phyloP scores from a whole-genome alignment of 2,888 invertebrate genomes.

The Ametastegia equiseti region DNA sequence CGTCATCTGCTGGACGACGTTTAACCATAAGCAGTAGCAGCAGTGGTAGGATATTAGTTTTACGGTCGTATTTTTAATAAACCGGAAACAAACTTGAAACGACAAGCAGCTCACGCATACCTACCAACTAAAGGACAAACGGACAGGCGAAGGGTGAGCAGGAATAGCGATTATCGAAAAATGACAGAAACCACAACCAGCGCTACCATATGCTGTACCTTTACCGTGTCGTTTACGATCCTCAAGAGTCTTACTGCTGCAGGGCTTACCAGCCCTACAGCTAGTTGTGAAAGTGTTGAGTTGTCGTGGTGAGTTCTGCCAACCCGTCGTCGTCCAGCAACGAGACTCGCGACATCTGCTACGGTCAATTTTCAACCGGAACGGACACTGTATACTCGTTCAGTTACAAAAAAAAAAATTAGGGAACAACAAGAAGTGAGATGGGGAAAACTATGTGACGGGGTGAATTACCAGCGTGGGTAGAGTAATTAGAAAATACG shows the following conservation, averaged over 20 bases:
- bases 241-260: neutral
- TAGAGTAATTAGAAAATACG: conserved; percentile 8
- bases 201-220: conserved; percentile 48
- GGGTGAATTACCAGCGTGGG: neutral
- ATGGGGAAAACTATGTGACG: neutral
- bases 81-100: conserved; percentile 38
- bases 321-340: conserved; percentile 4
- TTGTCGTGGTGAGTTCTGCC: conserved; percentile 18
- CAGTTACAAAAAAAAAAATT: neutral
- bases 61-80: conserved; percentile 43
- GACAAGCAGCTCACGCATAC: conserved; percentile 12
- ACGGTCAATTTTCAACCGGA: conserved; percentile 10
- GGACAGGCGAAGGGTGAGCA: conserved; percentile 54
- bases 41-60: too few relatives aligned
- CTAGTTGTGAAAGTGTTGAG: conserved; percentile 27
- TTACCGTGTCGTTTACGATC: neutral
- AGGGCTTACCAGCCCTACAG: too few relatives aligned
- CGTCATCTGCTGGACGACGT: conserved; percentile 41
- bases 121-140: conserved; percentile 4
- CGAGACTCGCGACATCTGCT: conserved; percentile 31
- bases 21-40: too few relatives aligned
- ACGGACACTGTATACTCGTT: neutral
- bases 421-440: neutral
- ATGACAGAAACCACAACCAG: conserved; percentile 70
- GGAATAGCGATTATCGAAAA: conserved; percentile 67